Percentiles rank a stretch among this genome's conserved stretches.
Evolutionary conservation across 2,113 vertebrate genomes (phyloP).

Genomic region (Macaca nemestrina): DNA sequence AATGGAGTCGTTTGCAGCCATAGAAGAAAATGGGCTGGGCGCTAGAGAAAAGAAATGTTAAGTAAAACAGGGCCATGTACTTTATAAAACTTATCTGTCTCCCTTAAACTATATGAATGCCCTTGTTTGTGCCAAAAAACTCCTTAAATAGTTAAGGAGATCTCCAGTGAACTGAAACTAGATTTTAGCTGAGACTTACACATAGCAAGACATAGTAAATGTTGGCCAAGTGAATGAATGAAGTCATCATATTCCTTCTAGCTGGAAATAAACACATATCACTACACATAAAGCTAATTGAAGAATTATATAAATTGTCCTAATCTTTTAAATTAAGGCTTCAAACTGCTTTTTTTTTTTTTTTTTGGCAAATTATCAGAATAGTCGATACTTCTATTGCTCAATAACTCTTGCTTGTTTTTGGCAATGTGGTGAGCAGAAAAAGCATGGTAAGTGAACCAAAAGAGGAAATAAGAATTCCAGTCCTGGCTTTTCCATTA

Average conservation of each 20-base stretch:
- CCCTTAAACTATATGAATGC: not conserved
- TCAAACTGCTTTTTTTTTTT: not conserved
- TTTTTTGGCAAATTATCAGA: not conserved
- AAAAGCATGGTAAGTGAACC: not conserved
- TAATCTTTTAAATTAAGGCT: not conserved
- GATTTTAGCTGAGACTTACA: not conserved
- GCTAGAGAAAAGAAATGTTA: not conserved
- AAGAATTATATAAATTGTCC: not conserved
- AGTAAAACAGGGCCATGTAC: not conserved
- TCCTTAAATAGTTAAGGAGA: not conserved
- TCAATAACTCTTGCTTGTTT: not conserved
- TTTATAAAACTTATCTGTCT: not conserved
- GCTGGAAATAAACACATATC: not conserved
- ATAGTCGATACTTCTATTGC: not conserved
- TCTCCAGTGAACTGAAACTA: not conserved
- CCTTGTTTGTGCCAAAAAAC: not conserved
- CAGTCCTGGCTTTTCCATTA: not conserved
- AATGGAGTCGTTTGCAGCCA: not conserved
- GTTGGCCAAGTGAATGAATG: not conserved
- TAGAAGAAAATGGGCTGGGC: not conserved
- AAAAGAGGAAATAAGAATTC: not conserved
- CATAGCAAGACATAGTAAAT: not conserved
- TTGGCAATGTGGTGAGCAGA: not conserved
- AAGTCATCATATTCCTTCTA: not conserved
- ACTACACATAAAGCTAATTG: not conserved